Conservation (phyloP, 2,797 vertebrate species). For the Pseudochromis fuscus region DNA sequence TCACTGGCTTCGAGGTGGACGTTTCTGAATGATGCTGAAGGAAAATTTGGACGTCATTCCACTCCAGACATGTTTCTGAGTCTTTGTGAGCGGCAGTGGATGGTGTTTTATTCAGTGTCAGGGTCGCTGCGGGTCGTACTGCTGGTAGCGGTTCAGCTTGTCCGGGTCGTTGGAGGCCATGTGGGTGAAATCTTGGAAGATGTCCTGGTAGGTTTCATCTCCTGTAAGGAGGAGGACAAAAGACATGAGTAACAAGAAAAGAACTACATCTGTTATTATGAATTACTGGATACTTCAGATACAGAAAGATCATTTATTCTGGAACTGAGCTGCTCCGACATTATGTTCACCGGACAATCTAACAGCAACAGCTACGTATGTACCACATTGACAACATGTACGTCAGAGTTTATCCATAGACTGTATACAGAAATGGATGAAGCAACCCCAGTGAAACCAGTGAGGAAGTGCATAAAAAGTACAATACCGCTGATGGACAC, state of each 20-base stretch:
- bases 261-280: neutral
- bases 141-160: constrained; percentile 95
- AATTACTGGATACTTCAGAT: neutral
- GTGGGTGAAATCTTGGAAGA: constrained; percentile 98
- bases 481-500: too few species aligned
- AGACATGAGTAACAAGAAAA: constrained; percentile 11
- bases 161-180: constrained; percentile 98
- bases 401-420: too few species aligned
- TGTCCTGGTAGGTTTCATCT: constrained; percentile 98
- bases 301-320: neutral
- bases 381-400: too few species aligned
- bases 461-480: too few species aligned
- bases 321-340: neutral
- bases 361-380: neutral
- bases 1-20: neutral
- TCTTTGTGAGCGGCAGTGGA: constrained; percentile 8
- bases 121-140: constrained; percentile 86
- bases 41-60: constrained; percentile 19
- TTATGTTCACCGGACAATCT: neutral
- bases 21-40: constrained; percentile 5
- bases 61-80: constrained; percentile 5
- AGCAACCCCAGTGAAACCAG: too few species aligned
- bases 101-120: constrained; percentile 46
- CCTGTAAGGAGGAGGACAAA: constrained; percentile 81
- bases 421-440: too few species aligned